These are phyloP conservation scores for Conopomorpha cramerella DNA, from an alignment of 1,140 invertebrate species.

Conservation along the genomic window DNA sequence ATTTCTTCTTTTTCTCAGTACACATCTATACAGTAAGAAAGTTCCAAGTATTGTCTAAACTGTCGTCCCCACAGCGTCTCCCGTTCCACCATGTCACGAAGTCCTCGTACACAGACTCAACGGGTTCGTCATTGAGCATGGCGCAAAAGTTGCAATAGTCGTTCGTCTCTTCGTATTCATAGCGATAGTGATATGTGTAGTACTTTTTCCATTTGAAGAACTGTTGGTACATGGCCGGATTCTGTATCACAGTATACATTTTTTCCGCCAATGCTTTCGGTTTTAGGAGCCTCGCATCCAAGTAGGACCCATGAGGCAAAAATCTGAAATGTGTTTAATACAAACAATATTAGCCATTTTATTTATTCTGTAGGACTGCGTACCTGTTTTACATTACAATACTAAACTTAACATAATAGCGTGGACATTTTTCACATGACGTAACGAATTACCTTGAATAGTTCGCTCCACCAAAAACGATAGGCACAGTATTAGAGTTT, in stretches of 20 bases:
- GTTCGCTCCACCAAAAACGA: neutral
- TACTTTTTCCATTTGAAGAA: conserved; percentile 25
- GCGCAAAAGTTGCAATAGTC: conserved; percentile 23
- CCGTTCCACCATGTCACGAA: too few relatives aligned
- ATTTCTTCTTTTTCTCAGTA: too few relatives aligned
- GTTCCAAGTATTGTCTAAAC: too few relatives aligned
- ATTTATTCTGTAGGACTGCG: too few relatives aligned
- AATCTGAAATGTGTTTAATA: conserved; percentile 15
- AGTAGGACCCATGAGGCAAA: conserved; percentile 18
- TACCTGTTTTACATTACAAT: too few relatives aligned
- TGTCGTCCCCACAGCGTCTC: too few relatives aligned
- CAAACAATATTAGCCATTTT: too few relatives aligned
- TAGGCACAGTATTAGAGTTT: neutral
- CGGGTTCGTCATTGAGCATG: conserved; percentile 15
- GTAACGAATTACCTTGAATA: conserved; percentile 2
- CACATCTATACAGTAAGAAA: too few relatives aligned
- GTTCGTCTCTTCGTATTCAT: conserved; percentile 16
- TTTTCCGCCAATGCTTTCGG: conserved; percentile 13
- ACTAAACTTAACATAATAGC: too few relatives aligned
- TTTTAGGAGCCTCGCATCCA: conserved; percentile 18
- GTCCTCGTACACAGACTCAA: too few relatives aligned
- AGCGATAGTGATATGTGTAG: conserved; percentile 16
- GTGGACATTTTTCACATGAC: too few relatives aligned
- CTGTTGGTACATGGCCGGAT: conserved; percentile 5
- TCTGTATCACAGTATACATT: conserved; percentile 16